phyloP scores from a whole-genome alignment of 2,888 invertebrate genomes.

The Ischnura elegans region DNA sequence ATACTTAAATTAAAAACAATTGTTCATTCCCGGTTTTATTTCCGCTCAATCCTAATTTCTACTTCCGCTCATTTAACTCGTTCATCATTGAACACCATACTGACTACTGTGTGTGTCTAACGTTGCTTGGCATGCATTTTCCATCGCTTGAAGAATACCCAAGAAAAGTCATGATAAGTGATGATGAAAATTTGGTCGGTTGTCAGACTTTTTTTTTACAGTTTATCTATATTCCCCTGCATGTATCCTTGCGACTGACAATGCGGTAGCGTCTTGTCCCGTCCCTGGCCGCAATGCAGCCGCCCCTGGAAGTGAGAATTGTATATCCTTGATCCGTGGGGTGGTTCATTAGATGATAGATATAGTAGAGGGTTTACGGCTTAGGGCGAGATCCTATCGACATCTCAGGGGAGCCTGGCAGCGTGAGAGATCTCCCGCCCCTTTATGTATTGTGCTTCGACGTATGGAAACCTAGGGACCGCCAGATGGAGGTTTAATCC shows the following conservation, averaged over 20 bases:
- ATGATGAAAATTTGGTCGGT: no score
- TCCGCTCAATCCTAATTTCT: no score
- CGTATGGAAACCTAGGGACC: neutral
- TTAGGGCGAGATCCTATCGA: conserved; percentile 37
- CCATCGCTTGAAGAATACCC: no score
- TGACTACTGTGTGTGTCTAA: no score
- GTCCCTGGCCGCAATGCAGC: neutral
- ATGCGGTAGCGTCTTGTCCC: neutral
- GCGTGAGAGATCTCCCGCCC: neutral
- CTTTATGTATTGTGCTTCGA: neutral
- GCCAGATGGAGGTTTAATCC: conserved; percentile 39
- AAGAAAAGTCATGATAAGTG: no score
- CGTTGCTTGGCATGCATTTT: no score
- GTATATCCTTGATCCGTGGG: neutral
- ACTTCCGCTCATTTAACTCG: no score
- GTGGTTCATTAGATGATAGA: conserved; percentile 23
- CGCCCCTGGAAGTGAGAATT: conserved; percentile 1
- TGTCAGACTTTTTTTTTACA: neutral
- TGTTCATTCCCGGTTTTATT: no score
- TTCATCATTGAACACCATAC: no score
- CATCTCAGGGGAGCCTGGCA: neutral
- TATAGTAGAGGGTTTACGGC: neutral
- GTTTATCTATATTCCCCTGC: neutral
- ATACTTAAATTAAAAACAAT: no score
- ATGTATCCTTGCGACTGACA: neutral